These are phyloP conservation scores for Papilio polytes DNA, from an alignment of 1,140 invertebrate species.

Conservation along the genomic window DNA sequence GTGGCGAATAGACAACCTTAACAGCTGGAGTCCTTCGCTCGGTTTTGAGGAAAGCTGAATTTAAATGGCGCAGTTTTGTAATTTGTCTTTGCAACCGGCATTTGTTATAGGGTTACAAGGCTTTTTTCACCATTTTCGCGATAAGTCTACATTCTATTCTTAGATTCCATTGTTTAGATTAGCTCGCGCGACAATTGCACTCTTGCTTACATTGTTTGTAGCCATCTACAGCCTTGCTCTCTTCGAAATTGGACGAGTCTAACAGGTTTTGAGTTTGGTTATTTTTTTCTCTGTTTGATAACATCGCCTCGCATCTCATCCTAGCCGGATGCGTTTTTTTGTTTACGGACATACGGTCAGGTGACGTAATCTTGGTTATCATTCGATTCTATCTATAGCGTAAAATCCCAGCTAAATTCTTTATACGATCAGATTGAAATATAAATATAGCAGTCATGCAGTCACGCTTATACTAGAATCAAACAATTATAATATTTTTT, in stretches of 20 bases:
- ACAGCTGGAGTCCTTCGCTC: conserved; percentile 78
- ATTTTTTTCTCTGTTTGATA: conserved; percentile 54
- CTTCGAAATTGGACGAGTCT: conserved; percentile 43
- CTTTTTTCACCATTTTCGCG: conserved; percentile 48
- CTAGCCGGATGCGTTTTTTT: conserved; percentile 76
- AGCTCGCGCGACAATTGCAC: conserved; percentile 49
- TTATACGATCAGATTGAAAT: conserved; percentile 15
- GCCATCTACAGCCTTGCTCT: conserved; percentile 44
- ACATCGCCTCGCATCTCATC: conserved; percentile 60
- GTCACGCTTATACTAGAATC: conserved; percentile 13
- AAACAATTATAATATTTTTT: conserved; percentile 3
- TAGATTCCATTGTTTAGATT: neutral
- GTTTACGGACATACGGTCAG: conserved; percentile 55
- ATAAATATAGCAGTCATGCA: conserved; percentile 32
- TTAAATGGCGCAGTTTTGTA: conserved; percentile 70
- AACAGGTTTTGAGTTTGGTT: conserved; percentile 48
- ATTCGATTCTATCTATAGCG: conserved; percentile 41
- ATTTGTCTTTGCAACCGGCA: conserved; percentile 55
- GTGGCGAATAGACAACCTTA: conserved; percentile 82
- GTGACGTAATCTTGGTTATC: conserved; percentile 69
- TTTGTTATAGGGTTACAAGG: conserved; percentile 60
- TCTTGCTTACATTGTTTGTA: conserved; percentile 63
- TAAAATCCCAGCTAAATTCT: conserved; percentile 28
- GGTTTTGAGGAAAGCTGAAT: conserved; percentile 76
- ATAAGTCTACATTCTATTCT: conserved; percentile 29